Evolutionary conservation across 2,113 vertebrate genomes (phyloP).

Genomic region (Pteropus alecto): DNA sequence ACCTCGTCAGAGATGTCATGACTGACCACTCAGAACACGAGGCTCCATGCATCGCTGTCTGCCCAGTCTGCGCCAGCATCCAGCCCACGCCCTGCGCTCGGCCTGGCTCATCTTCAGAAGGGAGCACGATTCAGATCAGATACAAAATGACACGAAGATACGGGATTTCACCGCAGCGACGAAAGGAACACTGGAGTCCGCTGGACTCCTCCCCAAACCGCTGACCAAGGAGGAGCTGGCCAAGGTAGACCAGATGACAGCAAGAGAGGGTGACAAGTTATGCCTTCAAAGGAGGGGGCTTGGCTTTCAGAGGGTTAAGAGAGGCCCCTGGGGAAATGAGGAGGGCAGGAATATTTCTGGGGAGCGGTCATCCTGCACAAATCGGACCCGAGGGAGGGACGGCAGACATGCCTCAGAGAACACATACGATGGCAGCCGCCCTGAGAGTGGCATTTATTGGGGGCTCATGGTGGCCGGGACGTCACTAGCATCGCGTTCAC

Average conservation of each 20-base stretch:
- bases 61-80: not conserved
- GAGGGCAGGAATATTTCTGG: not conserved
- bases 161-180: accelerated
- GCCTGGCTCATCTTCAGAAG: not conserved
- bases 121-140: not conserved
- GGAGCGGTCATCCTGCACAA: not conserved
- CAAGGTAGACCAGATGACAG: not conserved
- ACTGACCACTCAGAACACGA: not conserved
- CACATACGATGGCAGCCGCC: no score
- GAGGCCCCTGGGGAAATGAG: not conserved
- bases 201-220: not conserved
- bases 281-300: not conserved
- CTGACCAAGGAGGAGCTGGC: not conserved
- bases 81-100: not conserved
- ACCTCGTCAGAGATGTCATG: not conserved
- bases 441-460: not conserved
- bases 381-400: not conserved
- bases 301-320: not conserved
- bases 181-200: not conserved
- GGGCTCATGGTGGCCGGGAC: accelerated
- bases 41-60: accelerated
- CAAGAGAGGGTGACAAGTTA: accelerated
- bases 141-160: accelerated
- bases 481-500: not conserved
- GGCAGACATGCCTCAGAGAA: not conserved